A percentile compares a stretch with the other conserved stretches of the same genome.
These are phyloP conservation scores for Onthophagus taurus DNA, from an alignment of 1,140 invertebrate genomes.

Conservation along the genomic window DNA sequence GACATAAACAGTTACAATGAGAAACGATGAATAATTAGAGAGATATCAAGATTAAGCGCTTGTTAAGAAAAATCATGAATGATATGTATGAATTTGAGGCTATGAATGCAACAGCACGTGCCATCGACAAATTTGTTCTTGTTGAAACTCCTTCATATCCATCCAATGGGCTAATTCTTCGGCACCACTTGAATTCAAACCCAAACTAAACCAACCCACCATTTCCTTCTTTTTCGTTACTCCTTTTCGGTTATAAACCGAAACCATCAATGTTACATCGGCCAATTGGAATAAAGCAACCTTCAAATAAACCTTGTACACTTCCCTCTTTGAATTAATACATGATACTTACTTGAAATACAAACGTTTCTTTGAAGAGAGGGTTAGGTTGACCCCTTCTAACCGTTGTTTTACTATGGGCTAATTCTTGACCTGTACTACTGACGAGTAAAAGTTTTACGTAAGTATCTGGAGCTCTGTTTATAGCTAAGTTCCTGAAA, in stretches of 20 bases:
- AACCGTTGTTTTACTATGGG: conserved; percentile 82
- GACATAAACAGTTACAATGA: too few relatives aligned
- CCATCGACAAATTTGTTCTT: conserved; percentile 65
- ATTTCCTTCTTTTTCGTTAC: conserved; percentile 91
- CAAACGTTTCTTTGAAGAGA: conserved; percentile 90
- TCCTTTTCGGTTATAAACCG: conserved; percentile 82
- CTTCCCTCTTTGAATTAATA: not conserved
- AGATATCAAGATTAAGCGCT: conserved; percentile 1
- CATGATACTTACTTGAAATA: conserved; percentile 68
- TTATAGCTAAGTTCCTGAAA: conserved; percentile 55
- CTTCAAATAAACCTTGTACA: conserved; percentile 38
- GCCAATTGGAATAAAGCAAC: conserved; percentile 89
- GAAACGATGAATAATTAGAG: not conserved
- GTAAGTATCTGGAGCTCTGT: conserved; percentile 83
- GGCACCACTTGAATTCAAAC: conserved; percentile 81
- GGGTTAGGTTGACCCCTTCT: conserved; percentile 88
- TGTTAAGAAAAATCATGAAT: conserved; percentile 8
- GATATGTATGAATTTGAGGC: conserved; percentile 27
- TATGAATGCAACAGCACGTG: conserved; percentile 54
- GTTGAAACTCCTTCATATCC: conserved; percentile 69
- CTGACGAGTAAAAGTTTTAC: conserved; percentile 86
- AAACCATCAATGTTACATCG: conserved; percentile 91
- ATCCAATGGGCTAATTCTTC: conserved; percentile 92
- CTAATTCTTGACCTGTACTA: conserved; percentile 86
- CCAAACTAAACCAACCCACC: conserved; percentile 92